phyloP scores from a whole-genome alignment of 2,888 invertebrate genomes.

The Drosophila incognita region DNA sequence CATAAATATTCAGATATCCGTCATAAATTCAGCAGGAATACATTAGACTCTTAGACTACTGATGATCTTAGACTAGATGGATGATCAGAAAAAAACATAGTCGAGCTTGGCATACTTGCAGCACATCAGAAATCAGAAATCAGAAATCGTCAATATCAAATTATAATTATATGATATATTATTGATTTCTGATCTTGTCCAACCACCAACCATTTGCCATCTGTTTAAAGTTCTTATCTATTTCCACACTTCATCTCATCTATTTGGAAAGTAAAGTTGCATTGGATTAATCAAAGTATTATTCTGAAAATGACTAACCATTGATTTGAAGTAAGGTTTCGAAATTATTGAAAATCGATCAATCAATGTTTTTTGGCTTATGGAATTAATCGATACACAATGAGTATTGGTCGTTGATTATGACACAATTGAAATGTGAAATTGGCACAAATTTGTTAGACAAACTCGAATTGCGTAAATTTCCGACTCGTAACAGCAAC shows the following conservation, averaged over 20 bases:
- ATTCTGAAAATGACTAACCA: background rate
- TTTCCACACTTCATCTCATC: background rate
- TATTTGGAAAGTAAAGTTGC: background rate
- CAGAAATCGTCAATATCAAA: background rate
- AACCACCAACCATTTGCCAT: background rate
- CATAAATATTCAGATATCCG: conserved; percentile 27
- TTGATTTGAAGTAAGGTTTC: background rate
- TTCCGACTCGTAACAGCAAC: conserved; percentile 21
- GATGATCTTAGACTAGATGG: no score
- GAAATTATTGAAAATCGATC: background rate
- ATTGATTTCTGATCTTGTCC: background rate
- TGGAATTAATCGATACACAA: conserved; percentile 23
- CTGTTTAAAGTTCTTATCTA: background rate
- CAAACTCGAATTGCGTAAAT: conserved; percentile 32
- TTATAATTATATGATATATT: background rate
- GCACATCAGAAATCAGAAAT: background rate
- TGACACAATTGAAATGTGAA: conserved; percentile 16
- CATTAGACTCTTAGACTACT: background rate
- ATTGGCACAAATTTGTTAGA: conserved; percentile 22
- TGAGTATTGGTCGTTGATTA: conserved; percentile 21
- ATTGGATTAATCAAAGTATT: background rate
- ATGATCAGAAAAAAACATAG: background rate
- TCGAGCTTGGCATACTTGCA: background rate
- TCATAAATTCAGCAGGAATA: conserved; percentile 8
- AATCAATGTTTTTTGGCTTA: background rate